Conservation (phyloP, 2,113 vertebrate species). For the Coryphaenoides rupestris region DNA sequence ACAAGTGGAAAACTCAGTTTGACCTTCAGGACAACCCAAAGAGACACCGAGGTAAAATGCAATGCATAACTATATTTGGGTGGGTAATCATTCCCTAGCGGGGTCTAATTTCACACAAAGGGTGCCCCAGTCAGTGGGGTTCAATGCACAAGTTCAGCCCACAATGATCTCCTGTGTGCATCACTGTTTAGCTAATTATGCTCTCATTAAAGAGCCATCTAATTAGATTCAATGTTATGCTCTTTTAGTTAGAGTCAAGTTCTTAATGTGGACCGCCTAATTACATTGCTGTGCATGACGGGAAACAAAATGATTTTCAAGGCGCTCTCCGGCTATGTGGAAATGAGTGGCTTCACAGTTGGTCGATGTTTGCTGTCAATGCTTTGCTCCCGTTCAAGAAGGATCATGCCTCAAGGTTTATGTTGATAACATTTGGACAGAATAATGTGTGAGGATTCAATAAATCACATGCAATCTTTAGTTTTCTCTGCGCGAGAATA, state of each 20-base stretch:
- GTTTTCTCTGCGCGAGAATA: not conserved
- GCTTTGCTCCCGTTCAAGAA: not conserved
- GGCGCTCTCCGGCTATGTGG: slow-evolving; percentile 20
- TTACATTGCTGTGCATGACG: slow-evolving; percentile 58
- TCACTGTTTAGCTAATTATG: slow-evolving; percentile 61
- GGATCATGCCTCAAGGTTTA: not conserved
- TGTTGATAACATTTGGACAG: not conserved
- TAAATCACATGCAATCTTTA: not conserved
- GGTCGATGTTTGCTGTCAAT: slow-evolving; percentile 10
- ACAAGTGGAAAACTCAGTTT: slow-evolving; percentile 35
- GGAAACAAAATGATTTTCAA: slow-evolving; percentile 33
- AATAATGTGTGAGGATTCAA: not conserved
- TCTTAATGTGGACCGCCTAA: slow-evolving; percentile 65
- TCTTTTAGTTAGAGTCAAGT: slow-evolving; percentile 62
- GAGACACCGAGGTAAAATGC: slow-evolving; percentile 44
- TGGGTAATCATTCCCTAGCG: slow-evolving; percentile 62
- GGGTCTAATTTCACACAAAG: slow-evolving; percentile 68
- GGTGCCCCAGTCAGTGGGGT: slow-evolving; percentile 51
- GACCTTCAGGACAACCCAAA: slow-evolving; percentile 39
- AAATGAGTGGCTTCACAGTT: slow-evolving; percentile 34
- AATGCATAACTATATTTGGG: slow-evolving; percentile 63
- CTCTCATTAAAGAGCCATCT: slow-evolving; percentile 62
- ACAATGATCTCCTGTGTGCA: slow-evolving; percentile 62
- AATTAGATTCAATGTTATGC: slow-evolving; percentile 72
- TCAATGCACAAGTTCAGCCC: slow-evolving; percentile 53